These are phyloP conservation scores for Teleiodes luculella DNA, from an alignment of 2,888 invertebrate species.

Conservation along the genomic window DNA sequence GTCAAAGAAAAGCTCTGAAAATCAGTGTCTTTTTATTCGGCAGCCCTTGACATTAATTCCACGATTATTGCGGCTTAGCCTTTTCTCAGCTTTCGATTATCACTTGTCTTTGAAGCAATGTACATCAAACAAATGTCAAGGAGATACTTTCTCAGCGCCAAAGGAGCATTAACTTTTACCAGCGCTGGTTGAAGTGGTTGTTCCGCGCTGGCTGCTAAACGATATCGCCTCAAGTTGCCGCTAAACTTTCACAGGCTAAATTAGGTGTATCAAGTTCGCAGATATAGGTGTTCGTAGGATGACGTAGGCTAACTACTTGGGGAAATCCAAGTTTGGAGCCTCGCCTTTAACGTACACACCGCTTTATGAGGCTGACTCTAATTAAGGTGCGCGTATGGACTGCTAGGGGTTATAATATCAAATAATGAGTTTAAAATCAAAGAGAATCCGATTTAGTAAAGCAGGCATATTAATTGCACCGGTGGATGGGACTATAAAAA, in stretches of 20 bases:
- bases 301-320: not conserved
- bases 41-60: not conserved
- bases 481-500: no score
- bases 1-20: no score
- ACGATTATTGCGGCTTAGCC: conserved; percentile 1
- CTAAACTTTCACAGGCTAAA: not conserved
- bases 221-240: not conserved
- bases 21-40: no score
- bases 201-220: not conserved
- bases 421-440: no score
- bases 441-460: no score
- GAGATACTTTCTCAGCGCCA: not conserved
- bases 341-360: not conserved
- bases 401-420: no score
- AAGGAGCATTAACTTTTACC: not conserved
- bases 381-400: conserved; percentile 4
- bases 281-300: not conserved
- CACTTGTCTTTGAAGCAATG: not conserved
- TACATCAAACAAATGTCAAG: not conserved
- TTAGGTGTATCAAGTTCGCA: not conserved
- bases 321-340: conserved; percentile 2
- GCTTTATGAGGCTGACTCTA: conserved; percentile 1
- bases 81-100: not conserved
- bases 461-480: no score
- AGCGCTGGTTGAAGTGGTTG: not conserved